These are phyloP conservation scores for Accipiter virgatus DNA, from an alignment of 2,113 vertebrate genomes.

Conservation along the genomic window DNA sequence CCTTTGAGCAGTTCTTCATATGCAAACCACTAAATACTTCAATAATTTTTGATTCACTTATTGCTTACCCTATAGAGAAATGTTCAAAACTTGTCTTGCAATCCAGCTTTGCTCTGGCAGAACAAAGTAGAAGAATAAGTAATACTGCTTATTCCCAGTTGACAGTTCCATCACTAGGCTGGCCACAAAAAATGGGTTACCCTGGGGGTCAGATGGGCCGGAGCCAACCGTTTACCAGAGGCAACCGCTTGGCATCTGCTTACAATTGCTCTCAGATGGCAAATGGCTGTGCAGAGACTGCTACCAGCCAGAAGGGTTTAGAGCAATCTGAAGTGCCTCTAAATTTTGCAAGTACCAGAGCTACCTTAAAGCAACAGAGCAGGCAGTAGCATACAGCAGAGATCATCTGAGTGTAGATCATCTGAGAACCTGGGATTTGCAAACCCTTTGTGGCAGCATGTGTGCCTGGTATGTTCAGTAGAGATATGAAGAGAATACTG, in stretches of 20 bases:
- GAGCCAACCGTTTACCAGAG: neutral
- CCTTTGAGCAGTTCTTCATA: neutral
- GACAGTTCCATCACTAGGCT: neutral
- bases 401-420: neutral
- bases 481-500: neutral
- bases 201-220: neutral
- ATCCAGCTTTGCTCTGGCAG: neutral
- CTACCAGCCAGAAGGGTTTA: neutral
- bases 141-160: neutral
- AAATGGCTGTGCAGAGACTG: neutral
- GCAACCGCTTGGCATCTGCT: neutral
- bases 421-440: neutral
- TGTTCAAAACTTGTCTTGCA: neutral
- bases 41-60: neutral
- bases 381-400: neutral
- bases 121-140: neutral
- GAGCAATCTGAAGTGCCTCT: neutral
- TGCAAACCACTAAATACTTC: neutral
- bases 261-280: neutral
- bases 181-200: neutral
- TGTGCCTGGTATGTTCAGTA: neutral
- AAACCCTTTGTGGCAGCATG: neutral
- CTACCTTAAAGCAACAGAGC: neutral
- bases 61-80: neutral
- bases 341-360: neutral